Base-by-base conservation (phyloP, 2,113 vertebrate genomes). In the Deroptyus accipitrinus region DNA sequence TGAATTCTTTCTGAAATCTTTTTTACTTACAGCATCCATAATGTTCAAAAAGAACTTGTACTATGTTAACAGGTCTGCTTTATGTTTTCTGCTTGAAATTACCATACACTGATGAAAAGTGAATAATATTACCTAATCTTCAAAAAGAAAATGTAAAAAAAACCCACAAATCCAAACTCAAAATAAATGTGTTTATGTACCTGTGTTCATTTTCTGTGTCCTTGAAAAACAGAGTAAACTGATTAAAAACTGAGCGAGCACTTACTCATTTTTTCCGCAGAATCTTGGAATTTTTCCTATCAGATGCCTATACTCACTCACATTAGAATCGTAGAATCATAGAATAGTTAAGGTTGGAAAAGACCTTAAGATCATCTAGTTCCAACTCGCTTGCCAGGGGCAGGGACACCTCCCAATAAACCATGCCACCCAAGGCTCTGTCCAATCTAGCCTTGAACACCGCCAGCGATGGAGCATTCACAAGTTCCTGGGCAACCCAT, bases 161-260 rank as follows among this genome's bases (percentile, higher is more conserved):
- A n/a, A 1, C 22, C 7, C 27, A 5, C 16, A 37, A 35, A 35
- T 10, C 13, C 28, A 30, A 39, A 0, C 9, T 64, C 49, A 13
- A 8, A 76, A 46, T 41, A 59, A 8, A 17, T 22, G 1, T 48
- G 24, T 54, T 72, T 82, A 30, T 67, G 7, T 4, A 86, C 19
- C n/a, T 54, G 6, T 75, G 25, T 24, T 70, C 4, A 51, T 91
- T 92, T 81, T 82, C 46, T 63, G 17, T 48, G 24, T 7, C 69
- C 16, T 78, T 49, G 41, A 55, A 69, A 74, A 80, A 83, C 14
- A 52, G 6, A 44, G 10, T 81, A 91, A 92, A 83, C 4, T 57
- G 13, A 69, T 66, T 48, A 22, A 86, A 91, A 80, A 74, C 6
- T 19, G 7, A 73, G 5, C 37, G 13, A 83, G 4, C 31, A 18